phyloP scores from a whole-genome alignment of 2,888 invertebrate species.

The Papilio demoleus region DNA sequence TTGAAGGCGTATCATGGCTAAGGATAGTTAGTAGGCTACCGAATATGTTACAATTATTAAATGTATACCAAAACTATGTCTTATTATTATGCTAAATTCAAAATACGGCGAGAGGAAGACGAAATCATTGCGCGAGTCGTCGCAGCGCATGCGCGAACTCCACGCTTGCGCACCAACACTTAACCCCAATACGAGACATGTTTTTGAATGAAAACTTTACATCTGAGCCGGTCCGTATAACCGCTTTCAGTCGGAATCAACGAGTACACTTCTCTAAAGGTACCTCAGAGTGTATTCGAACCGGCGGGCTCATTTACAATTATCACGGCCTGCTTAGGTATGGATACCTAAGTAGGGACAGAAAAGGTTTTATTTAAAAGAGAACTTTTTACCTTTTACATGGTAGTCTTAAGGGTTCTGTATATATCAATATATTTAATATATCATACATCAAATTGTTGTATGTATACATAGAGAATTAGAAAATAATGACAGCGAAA shows the following conservation, averaged over 20 bases:
- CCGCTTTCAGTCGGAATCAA: conserved; percentile 60
- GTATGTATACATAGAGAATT: background rate
- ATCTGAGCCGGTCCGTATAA: conserved; percentile 63
- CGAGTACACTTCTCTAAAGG: conserved; percentile 37
- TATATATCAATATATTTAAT: background rate
- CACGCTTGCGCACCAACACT: conserved; percentile 75
- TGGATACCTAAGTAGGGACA: conserved; percentile 10
- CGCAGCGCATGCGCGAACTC: conserved; percentile 65
- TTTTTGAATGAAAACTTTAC: conserved; percentile 81
- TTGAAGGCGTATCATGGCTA: no score
- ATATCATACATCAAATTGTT: background rate
- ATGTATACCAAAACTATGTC: background rate
- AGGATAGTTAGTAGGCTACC: background rate
- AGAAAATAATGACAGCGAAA: no score
- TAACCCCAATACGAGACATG: conserved; percentile 80
- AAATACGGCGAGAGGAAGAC: conserved; percentile 66
- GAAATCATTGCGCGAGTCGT: conserved; percentile 75
- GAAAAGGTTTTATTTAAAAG: conserved; percentile 16
- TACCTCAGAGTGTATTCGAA: conserved; percentile 27
- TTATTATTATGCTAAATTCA: conserved; percentile 59
- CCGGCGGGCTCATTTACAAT: conserved; percentile 30
- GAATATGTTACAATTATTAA: background rate
- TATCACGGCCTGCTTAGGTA: conserved; percentile 21
- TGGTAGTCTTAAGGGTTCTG: background rate
- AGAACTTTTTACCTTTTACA: conserved; percentile 9